Conservation (phyloP, 2,113 vertebrate species). For the Phaethornis superciliosus region DNA sequence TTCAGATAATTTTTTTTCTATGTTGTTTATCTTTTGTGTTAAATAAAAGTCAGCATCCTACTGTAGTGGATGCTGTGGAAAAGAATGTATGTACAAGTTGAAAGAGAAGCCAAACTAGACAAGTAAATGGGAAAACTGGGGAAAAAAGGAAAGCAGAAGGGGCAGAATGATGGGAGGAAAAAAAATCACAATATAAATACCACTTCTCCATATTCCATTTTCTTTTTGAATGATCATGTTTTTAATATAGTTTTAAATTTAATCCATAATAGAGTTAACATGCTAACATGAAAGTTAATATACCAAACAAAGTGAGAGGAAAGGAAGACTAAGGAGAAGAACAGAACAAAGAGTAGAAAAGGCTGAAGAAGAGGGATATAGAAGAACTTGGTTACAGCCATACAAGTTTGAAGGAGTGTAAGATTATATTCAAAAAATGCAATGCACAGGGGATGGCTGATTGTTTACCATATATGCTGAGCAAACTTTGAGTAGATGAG, state of each 20-base stretch:
- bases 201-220: not conserved
- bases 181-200: not conserved
- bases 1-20: not conserved
- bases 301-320: not conserved
- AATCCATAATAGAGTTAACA: not conserved
- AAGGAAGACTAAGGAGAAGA: not conserved
- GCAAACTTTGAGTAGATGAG: not conserved
- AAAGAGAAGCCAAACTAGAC: not conserved
- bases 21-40: not conserved
- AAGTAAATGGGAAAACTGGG: not conserved
- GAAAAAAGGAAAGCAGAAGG: not conserved
- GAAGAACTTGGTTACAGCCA: not conserved
- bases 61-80: not conserved
- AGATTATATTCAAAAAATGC: not conserved
- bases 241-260: not conserved
- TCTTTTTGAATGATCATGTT: not conserved
- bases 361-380: not conserved
- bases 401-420: not conserved
- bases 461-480: not conserved
- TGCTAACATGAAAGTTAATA: not conserved
- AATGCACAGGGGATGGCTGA: not conserved
- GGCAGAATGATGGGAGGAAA: not conserved
- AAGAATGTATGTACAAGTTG: not conserved
- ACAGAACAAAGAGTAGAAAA: not conserved
- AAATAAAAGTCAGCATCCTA: not conserved